Conservation (phyloP, 2,888 invertebrate genomes). For the Drosophila nr. perissopoda region DNA sequence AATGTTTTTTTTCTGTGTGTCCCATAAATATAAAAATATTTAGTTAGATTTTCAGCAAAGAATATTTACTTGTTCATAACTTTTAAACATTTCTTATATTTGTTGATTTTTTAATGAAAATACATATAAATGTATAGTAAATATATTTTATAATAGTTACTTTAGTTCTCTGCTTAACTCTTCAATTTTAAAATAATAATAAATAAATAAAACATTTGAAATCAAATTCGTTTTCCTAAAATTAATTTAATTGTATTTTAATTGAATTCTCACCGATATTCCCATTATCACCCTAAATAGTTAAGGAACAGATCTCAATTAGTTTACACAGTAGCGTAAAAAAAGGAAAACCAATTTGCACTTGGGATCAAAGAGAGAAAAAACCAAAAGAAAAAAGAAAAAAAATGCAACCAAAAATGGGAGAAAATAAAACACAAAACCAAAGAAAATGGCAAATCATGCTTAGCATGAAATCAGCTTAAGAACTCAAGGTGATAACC, state of each 20-base stretch:
- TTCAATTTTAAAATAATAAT: no score
- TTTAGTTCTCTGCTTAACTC: no score
- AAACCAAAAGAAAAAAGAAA: slow-evolving; percentile 20
- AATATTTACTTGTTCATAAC: no score
- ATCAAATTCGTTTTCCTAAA: not conserved
- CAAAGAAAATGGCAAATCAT: slow-evolving; percentile 66
- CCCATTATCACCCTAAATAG: not conserved
- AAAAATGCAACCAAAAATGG: slow-evolving; percentile 10
- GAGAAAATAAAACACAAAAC: slow-evolving; percentile 18
- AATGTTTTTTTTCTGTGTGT: no score
- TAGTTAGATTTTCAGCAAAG: no score
- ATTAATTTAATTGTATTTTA: not conserved
- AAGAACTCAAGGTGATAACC: slow-evolving; percentile 65
- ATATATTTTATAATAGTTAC: not conserved
- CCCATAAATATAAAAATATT: no score
- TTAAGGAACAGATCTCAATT: slow-evolving; percentile 42
- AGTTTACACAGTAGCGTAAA: slow-evolving; percentile 34
- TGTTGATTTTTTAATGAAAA: no score
- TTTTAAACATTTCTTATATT: no score
- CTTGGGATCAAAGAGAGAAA: slow-evolving; percentile 48
- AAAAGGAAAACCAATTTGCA: slow-evolving; percentile 61
- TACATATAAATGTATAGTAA: not conserved
- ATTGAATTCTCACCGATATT: not conserved
- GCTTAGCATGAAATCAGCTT: slow-evolving; percentile 77
- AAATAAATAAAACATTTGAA: not conserved